Conservation (phyloP, 2,797 vertebrate genomes). For the Tokudaia muenninki region DNA sequence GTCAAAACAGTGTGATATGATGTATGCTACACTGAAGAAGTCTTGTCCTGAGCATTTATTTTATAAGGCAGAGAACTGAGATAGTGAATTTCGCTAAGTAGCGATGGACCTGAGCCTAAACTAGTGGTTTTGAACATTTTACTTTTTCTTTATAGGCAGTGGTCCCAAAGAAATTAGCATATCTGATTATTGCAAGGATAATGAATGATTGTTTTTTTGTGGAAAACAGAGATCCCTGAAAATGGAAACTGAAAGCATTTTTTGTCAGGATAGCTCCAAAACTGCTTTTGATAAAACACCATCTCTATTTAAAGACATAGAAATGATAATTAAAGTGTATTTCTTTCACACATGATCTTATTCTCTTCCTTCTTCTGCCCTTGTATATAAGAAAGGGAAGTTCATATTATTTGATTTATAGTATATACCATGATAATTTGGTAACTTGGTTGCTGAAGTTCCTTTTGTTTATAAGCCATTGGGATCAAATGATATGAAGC, state of each 20-base stretch:
- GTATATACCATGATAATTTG: conserved; percentile 72
- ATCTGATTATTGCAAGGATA: conserved; percentile 2
- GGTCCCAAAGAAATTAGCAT: not conserved
- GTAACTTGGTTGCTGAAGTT: conserved; percentile 72
- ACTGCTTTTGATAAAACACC: conserved; percentile 25
- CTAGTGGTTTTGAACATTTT: not conserved
- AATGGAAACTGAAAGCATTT: not conserved
- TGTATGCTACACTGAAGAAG: conserved; percentile 28
- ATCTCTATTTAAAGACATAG: conserved; percentile 42
- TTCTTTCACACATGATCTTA: conserved; percentile 29
- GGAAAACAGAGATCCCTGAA: not conserved
- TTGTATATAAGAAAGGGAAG: conserved; percentile 74
- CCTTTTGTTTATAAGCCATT: conserved; percentile 70
- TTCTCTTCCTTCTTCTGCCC: conserved; percentile 60
- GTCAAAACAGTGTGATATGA: conserved; percentile 50
- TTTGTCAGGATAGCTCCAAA: not conserved
- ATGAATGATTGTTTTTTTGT: not conserved
- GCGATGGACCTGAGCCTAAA: not conserved
- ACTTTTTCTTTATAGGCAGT: conserved; percentile 25
- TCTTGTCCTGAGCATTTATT: conserved; percentile 58
- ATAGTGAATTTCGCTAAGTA: conserved; percentile 30
- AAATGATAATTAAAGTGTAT: conserved; percentile 5
- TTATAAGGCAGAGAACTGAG: conserved; percentile 31
- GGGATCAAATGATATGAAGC: not conserved
- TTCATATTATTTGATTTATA: not conserved